Percentiles rank a stretch among this genome's conserved stretches.
These are phyloP conservation scores for Caenorhabditis sp. DNA, from an alignment of 2,888 invertebrate species.

Conservation along the genomic window DNA sequence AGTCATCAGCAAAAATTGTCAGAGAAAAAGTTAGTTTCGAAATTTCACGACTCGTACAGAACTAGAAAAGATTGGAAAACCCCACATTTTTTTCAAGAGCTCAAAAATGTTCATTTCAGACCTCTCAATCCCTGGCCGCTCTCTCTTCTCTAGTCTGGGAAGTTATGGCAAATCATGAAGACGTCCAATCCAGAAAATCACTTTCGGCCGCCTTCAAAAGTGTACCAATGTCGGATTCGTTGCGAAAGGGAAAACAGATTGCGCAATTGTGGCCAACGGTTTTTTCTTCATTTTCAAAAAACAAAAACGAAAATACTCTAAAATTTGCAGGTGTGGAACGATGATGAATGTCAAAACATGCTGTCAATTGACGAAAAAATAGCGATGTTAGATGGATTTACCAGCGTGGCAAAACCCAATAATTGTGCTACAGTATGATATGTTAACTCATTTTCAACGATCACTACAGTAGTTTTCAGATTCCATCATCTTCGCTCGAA, in stretches of 20 bases:
- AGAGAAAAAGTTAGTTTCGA: too few species aligned
- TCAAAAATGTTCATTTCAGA: too few species aligned
- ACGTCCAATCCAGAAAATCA: constrained; percentile 45
- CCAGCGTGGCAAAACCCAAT: constrained; percentile 25
- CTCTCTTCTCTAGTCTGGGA: constrained; percentile 54
- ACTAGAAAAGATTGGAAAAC: too few species aligned
- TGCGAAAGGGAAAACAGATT: constrained; percentile 44
- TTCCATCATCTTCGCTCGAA: constrained; percentile 38
- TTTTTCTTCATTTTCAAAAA: constrained; percentile 1
- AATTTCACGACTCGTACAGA: too few species aligned
- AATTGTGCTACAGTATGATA: constrained; percentile 31
- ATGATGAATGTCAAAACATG: constrained; percentile 29
- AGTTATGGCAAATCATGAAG: constrained; percentile 54
- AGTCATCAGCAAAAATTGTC: too few species aligned
- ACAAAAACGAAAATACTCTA: background rate
- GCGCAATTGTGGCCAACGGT: constrained; percentile 50
- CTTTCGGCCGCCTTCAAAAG: constrained; percentile 43
- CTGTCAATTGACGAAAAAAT: constrained; percentile 46
- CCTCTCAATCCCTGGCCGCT: constrained; percentile 22
- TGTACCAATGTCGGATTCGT: constrained; percentile 47
- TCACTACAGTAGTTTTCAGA: constrained; percentile 18
- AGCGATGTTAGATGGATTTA: constrained; percentile 44
- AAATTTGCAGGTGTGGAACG: constrained; percentile 39
- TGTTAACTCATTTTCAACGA: background rate
- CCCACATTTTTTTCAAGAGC: too few species aligned